phyloP scores from a whole-genome alignment of 2,113 vertebrate genomes.

The Stigmatopora nigra region DNA sequence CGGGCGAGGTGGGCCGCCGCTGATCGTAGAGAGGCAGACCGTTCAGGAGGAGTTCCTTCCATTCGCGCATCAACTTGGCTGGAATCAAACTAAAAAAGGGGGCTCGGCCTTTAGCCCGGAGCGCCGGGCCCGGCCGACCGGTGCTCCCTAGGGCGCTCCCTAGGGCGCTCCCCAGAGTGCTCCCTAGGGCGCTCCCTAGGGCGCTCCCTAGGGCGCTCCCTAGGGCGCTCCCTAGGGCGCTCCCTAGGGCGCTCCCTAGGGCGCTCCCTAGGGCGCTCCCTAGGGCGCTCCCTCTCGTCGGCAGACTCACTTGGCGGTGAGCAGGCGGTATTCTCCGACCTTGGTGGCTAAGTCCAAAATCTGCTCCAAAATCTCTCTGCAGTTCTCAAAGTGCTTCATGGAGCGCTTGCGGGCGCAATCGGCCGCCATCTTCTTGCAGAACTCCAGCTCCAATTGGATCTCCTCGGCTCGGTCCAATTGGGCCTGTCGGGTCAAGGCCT shows the following conservation, averaged over 20 bases:
- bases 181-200: too few relatives aligned
- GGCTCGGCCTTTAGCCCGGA: too few relatives aligned
- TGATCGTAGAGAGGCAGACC: conserved; percentile 78
- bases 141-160: too few relatives aligned
- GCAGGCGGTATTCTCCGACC: conserved; percentile 76
- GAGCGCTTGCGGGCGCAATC: conserved; percentile 71
- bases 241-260: too few relatives aligned
- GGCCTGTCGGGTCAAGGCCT: conserved; percentile 81
- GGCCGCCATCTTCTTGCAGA: conserved; percentile 65
- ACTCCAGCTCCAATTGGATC: conserved; percentile 69
- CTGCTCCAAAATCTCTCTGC: conserved; percentile 75
- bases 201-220: too few relatives aligned
- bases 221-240: too few relatives aligned
- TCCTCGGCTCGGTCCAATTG: conserved; percentile 71
- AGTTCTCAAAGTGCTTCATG: conserved; percentile 75
- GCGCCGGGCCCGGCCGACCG: too few relatives aligned
- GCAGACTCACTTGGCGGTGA: conserved; percentile 84
- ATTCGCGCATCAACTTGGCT: conserved; percentile 76
- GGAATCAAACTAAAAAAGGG: conserved; percentile 78
- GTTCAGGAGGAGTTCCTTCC: conserved; percentile 81
- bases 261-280: too few relatives aligned
- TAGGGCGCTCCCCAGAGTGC: too few relatives aligned
- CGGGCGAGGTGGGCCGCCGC: conserved; percentile 17
- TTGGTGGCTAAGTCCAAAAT: conserved; percentile 83
- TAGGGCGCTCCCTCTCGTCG: too few relatives aligned